Percentiles rank a stretch among this genome's conserved stretches.
phyloP scores from a whole-genome alignment of 2,797 vertebrate genomes.

The Crocodylus rhombifer region DNA sequence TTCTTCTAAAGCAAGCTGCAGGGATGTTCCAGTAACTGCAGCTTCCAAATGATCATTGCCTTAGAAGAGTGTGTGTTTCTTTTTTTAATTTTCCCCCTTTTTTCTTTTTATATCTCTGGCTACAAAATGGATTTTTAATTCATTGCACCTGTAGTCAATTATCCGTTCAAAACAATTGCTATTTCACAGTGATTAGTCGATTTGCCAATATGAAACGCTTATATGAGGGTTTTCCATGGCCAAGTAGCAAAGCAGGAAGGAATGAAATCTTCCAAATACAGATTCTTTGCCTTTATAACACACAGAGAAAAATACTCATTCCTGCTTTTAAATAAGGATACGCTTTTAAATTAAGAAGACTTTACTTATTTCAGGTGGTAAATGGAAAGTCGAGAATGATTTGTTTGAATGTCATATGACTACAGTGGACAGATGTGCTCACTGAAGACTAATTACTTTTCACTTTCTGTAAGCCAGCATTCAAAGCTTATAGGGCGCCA shows the following conservation, averaged over 20 bases:
- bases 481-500: neutral
- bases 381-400: conserved; percentile 13
- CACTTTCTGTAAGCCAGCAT: conserved; percentile 20
- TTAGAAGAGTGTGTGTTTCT: conserved; percentile 33
- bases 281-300: conserved; percentile 64
- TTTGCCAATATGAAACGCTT: conserved; percentile 73
- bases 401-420: neutral
- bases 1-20: conserved; percentile 12
- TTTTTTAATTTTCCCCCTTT: neutral
- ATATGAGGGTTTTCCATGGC: conserved; percentile 54
- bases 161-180: conserved; percentile 75
- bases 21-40: neutral
- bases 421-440: conserved; percentile 51
- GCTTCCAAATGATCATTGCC: conserved; percentile 1
- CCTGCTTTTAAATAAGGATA: conserved; percentile 58
- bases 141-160: conserved; percentile 83
- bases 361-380: conserved; percentile 58
- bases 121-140: conserved; percentile 72
- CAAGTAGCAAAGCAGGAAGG: conserved; percentile 53
- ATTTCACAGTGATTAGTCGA: conserved; percentile 75
- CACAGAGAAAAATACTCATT: conserved; percentile 52
- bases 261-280: conserved; percentile 68
- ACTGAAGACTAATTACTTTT: conserved; percentile 27
- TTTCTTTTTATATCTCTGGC: conserved; percentile 48
- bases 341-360: conserved; percentile 60